Evolutionary conservation across 2,797 vertebrate species (phyloP).

Genomic region (Malurus splendens): DNA sequence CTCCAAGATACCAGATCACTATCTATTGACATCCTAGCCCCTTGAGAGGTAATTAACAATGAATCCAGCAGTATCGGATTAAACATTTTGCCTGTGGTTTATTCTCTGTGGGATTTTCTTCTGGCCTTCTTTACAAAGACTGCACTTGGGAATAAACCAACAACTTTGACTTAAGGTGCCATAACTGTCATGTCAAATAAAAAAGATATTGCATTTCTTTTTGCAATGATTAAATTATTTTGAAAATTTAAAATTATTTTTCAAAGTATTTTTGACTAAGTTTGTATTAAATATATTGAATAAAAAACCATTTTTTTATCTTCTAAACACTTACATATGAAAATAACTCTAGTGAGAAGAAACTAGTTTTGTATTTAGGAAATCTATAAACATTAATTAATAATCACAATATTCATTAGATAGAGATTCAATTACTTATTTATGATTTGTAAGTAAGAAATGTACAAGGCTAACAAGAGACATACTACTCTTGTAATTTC

Average conservation of each 20-base stretch:
- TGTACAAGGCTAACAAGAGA: background rate
- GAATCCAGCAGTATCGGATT: background rate
- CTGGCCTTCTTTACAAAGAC: background rate
- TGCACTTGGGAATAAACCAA: background rate
- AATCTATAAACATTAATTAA: background rate
- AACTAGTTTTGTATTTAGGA: background rate
- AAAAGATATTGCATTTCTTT: background rate
- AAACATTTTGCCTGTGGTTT: conserved; percentile 38
- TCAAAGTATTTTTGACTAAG: background rate
- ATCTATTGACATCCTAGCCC: conserved; percentile 49
- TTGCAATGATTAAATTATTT: background rate
- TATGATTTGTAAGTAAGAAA: background rate
- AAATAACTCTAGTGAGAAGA: background rate
- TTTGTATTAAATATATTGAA: background rate
- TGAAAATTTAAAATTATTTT: background rate
- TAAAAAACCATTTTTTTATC: background rate
- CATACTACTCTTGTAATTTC: background rate
- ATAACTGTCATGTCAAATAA: background rate
- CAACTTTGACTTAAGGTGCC: background rate
- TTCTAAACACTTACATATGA: background rate
- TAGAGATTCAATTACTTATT: background rate
- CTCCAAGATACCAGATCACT: conserved; percentile 36
- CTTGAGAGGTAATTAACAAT: conserved; percentile 55
- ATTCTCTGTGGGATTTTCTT: conserved; percentile 14
- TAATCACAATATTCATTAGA: background rate